Evolutionary conservation across 2,113 vertebrate genomes (phyloP), one percentile per base, ranked within the genome.

Genomic region (Sardina pilchardus): DNA sequence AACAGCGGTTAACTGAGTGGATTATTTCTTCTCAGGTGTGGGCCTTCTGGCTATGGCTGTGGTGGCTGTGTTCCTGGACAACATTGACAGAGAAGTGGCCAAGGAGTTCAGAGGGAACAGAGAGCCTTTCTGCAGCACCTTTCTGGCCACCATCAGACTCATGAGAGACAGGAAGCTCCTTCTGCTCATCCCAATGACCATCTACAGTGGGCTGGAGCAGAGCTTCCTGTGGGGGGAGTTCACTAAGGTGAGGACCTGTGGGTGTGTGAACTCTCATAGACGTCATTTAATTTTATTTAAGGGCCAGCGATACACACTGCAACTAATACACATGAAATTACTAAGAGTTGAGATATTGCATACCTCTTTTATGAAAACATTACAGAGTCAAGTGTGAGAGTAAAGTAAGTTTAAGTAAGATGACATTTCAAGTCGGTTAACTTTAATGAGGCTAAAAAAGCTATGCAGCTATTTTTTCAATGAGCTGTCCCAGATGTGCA

Each of bases 151-250:
- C 0, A 96, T 99, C 87, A 83, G 83, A 56, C 96, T 97, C 0
- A 92, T 98, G 82, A 90, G 91, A 90, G 97, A 99, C 90, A 94
- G 92, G 88, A 96, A 96, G 9, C 93, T 98, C 53, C n/a, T 97
- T 84, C 94, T 95, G 10, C 95, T 99, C 88, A 95, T 97, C 42
- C 96, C 97, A 0, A 92, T 99, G 92, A 98, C 98, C 5, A 93
- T 97, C 93, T 99, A 97, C 94, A 98, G 97, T 42, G 98, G 98
- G 17, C 93, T 99, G 34, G 96, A 99, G 85, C 98, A 99, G 90
- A 98, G 96, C 88, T 99, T 99, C 94, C 95, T 99, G 9, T 87
- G 97, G 0, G 95, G 98, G 3, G 98, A 99, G 88, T 99, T 96
- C 93, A 99, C 97, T 83, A 97, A 97, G 97, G 98, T 98, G 89